Percentiles rank a stretch among this genome's conserved stretches.
These are phyloP conservation scores for Hermatobates lingyangjiaoensis DNA, from an alignment of 1,140 invertebrate species.

Conservation along the genomic window DNA sequence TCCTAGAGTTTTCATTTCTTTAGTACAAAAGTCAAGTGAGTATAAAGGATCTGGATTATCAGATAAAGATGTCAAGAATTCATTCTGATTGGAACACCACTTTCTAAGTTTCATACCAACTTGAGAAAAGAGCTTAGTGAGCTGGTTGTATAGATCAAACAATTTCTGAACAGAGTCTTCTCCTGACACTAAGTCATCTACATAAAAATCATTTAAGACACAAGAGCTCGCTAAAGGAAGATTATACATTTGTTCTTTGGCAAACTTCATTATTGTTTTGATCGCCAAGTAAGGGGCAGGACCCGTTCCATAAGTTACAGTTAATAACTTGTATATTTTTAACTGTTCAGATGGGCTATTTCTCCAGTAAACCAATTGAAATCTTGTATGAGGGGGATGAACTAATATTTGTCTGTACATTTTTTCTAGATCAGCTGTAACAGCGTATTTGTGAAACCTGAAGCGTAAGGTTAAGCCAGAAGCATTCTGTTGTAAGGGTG, in stretches of 20 bases:
- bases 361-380: slow-evolving; percentile 16
- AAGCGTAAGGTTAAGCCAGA: slow-evolving; percentile 11
- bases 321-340: slow-evolving; percentile 1
- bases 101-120: slow-evolving; percentile 8
- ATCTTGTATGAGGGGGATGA: slow-evolving; percentile 6
- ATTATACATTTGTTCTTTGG: not conserved
- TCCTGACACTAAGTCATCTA: not conserved
- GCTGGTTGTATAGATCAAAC: not conserved
- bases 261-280: not conserved
- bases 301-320: slow-evolving; percentile 3
- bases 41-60: not conserved
- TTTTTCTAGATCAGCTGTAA: slow-evolving; percentile 9
- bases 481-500: slow-evolving; percentile 14
- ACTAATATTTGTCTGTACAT: slow-evolving; percentile 14
- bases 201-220: not conserved
- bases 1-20: slow-evolving; percentile 5
- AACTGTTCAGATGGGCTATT: not conserved
- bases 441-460: slow-evolving; percentile 2
- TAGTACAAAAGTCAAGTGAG: not conserved
- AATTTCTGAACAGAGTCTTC: not conserved
- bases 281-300: slow-evolving; percentile 1
- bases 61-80: not conserved
- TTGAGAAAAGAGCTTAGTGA: not conserved
- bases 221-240: not conserved
- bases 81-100: not conserved